phyloP scores from a whole-genome alignment of 2,888 invertebrate genomes.

The Lamproptera curius region DNA sequence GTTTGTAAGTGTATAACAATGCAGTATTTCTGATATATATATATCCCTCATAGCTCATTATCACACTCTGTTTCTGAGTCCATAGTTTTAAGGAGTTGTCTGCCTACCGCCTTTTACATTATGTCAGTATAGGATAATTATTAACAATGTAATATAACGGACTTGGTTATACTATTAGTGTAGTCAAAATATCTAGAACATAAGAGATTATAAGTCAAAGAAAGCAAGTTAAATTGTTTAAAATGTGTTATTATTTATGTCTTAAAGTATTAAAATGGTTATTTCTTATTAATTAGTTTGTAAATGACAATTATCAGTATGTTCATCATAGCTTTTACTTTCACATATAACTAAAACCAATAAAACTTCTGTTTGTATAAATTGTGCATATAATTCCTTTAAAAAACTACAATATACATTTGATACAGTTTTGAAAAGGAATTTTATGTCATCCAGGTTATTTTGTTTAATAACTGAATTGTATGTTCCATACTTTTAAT shows the following conservation, averaged over 20 bases:
- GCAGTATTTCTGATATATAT: constrained; percentile 16
- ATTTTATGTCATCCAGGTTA: background rate
- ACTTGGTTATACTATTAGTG: constrained; percentile 77
- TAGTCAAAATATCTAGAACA: constrained; percentile 66
- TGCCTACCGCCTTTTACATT: constrained; percentile 77
- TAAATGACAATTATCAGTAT: constrained; percentile 71
- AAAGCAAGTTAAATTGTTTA: constrained; percentile 78
- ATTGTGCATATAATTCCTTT: constrained; percentile 3
- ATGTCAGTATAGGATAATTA: constrained; percentile 71
- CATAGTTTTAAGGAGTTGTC: constrained; percentile 70
- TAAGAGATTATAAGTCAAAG: constrained; percentile 78
- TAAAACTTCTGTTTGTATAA: constrained; percentile 40
- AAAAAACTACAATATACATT: constrained; percentile 1
- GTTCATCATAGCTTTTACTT: constrained; percentile 51
- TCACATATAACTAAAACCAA: constrained; percentile 59
- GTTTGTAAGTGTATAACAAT: constrained; percentile 10
- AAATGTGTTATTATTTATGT: constrained; percentile 79
- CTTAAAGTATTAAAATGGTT: constrained; percentile 79
- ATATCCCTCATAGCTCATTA: constrained; percentile 17
- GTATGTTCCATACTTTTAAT: background rate
- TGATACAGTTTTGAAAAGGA: background rate
- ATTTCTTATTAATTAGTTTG: constrained; percentile 79
- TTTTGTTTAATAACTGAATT: constrained; percentile 1
- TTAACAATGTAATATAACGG: constrained; percentile 70
- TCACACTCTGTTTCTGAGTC: constrained; percentile 72